phyloP scores from a whole-genome alignment of 2,888 invertebrate species.

The Pristionchus entomophagus region DNA sequence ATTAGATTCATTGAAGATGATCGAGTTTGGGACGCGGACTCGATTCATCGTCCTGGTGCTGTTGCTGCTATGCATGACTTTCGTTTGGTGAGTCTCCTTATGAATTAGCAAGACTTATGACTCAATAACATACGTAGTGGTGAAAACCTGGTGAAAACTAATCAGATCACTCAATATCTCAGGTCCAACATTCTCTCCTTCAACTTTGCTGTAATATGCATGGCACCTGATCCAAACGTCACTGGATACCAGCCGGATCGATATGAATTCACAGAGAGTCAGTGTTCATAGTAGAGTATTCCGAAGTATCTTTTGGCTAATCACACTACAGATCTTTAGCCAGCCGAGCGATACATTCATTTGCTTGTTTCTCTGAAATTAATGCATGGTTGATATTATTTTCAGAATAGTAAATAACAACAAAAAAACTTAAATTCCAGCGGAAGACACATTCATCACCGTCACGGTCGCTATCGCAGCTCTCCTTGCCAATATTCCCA shows the following conservation, averaged over 20 bases:
- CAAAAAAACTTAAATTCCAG: slow-evolving; percentile 47
- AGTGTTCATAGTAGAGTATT: no score
- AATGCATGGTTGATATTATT: no score
- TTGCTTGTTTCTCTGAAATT: no score
- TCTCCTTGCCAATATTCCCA: slow-evolving; percentile 70
- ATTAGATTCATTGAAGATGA: neutral
- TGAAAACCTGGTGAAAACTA: neutral
- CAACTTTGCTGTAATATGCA: slow-evolving; percentile 74
- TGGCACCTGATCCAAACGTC: slow-evolving; percentile 56
- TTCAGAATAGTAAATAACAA: neutral
- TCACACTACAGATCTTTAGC: no score
- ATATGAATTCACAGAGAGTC: slow-evolving; percentile 22
- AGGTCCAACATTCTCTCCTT: slow-evolving; percentile 74
- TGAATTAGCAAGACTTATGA: no score
- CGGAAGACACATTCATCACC: slow-evolving; percentile 64
- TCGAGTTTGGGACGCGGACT: slow-evolving; percentile 72
- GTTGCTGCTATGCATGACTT: slow-evolving; percentile 70
- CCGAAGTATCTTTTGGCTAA: no score
- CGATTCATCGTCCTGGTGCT: slow-evolving; percentile 72
- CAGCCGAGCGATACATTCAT: no score
- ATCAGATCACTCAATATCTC: slow-evolving; percentile 47
- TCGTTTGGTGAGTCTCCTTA: slow-evolving; percentile 65
- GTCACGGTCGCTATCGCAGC: slow-evolving; percentile 72
- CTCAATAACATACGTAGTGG: neutral
- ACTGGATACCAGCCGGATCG: neutral